Evolutionary conservation across 1,140 invertebrate genomes (phyloP).

Genomic region (Conus betulinus): DNA sequence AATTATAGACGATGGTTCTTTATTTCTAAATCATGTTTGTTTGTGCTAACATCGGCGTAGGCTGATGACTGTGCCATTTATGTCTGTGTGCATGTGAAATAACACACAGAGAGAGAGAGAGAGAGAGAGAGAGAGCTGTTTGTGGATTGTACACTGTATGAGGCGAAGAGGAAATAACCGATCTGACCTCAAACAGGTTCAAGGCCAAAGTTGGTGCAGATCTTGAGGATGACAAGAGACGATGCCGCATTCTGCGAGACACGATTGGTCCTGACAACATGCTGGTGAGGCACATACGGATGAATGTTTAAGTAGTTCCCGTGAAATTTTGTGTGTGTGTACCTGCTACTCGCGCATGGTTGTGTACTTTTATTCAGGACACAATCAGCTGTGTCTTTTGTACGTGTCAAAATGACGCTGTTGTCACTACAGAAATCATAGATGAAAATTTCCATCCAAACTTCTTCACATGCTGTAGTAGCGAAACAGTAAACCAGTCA

Average conservation of each 20-base stretch:
- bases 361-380: too few relatives aligned
- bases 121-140: background rate
- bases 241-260: constrained; percentile 84
- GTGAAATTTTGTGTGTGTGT: background rate
- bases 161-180: too few relatives aligned
- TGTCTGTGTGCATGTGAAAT: background rate
- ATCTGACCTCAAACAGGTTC: constrained; percentile 77
- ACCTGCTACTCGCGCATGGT: background rate
- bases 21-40: too few relatives aligned
- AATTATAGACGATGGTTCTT: too few relatives aligned
- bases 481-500: too few relatives aligned
- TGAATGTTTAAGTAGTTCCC: background rate
- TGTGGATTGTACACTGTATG: too few relatives aligned
- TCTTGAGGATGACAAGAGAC: constrained; percentile 85
- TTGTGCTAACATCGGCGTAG: too few relatives aligned
- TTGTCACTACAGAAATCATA: too few relatives aligned
- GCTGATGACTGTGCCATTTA: background rate
- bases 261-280: constrained; percentile 85
- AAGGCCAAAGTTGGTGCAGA: constrained; percentile 93
- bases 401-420: too few relatives aligned
- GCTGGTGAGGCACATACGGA: constrained; percentile 78
- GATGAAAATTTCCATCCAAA: too few relatives aligned
- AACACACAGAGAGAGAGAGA: background rate
- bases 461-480: too few relatives aligned
- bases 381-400: too few relatives aligned